Conservation (phyloP, 2,797 vertebrate genomes). For the Hypotaenidia okinawae region DNA sequence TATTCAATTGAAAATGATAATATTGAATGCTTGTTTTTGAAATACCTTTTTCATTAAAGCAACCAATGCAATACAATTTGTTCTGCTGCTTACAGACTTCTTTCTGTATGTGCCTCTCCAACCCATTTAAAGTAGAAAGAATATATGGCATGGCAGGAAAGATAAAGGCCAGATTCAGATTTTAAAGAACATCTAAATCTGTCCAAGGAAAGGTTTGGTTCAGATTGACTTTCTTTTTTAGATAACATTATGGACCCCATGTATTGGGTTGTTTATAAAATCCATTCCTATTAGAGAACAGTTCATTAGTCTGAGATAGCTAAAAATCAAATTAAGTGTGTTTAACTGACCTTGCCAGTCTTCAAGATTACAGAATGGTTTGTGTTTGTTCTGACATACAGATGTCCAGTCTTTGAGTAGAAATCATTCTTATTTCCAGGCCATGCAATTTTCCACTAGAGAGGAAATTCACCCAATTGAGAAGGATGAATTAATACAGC, state of each 20-base stretch:
- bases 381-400: not conserved
- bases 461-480: not conserved
- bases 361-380: not conserved
- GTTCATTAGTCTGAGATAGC: not conserved
- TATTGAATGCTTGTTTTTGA: not conserved
- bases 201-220: not conserved
- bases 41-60: slow-evolving; percentile 7
- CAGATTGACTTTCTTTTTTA: not conserved
- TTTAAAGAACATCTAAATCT: not conserved
- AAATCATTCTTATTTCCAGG: not conserved
- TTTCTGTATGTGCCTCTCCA: not conserved
- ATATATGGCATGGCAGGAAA: not conserved
- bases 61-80: not conserved
- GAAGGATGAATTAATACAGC: not conserved
- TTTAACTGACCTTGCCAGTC: not conserved
- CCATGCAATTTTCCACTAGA: not conserved
- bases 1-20: not conserved
- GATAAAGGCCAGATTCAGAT: not conserved
- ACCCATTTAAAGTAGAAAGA: not conserved
- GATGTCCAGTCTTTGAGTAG: not conserved
- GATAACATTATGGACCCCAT: not conserved
- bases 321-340: not conserved
- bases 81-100: not conserved
- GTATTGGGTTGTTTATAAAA: not conserved
- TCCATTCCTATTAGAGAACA: not conserved